Evolutionary conservation across 2,888 invertebrate species (phyloP).

Genomic region (Sarcophaga variegata): DNA sequence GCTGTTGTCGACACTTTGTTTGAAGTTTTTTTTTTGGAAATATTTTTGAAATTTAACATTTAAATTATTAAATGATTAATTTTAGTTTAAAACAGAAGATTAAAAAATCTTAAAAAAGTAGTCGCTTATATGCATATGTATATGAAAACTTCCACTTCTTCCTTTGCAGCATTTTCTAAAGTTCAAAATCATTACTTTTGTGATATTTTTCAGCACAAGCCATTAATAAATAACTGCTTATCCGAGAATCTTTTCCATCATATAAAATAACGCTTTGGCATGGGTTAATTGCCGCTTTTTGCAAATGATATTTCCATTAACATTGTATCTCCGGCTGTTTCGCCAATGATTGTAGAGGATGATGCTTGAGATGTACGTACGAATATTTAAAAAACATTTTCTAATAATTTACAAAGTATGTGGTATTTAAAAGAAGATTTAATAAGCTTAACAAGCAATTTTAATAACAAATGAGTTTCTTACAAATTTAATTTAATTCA

Average conservation of each 20-base stretch:
- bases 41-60: not conserved
- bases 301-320: constrained; percentile 5
- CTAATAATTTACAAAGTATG: constrained; percentile 27
- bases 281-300: constrained; percentile 38
- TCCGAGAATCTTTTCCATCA: too few species aligned
- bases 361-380: too few species aligned
- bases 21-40: not conserved
- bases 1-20: not conserved
- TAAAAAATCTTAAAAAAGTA: not conserved
- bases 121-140: too few species aligned
- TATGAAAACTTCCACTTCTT: too few species aligned
- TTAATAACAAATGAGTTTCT: constrained; percentile 65
- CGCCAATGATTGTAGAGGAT: constrained; percentile 8
- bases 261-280: not conserved
- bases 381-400: too few species aligned
- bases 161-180: too few species aligned
- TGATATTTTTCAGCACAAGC: not conserved
- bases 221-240: too few species aligned
- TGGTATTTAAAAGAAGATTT: constrained; percentile 21
- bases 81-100: not conserved
- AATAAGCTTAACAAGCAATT: constrained; percentile 32
- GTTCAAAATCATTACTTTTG: not conserved
- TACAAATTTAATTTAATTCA: constrained; percentile 46
- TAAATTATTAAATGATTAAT: constrained; percentile 4
- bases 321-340: constrained; percentile 17